These are phyloP conservation scores for Amitus sp. DNA, from an alignment of 2,888 invertebrate genomes.

Conservation along the genomic window DNA sequence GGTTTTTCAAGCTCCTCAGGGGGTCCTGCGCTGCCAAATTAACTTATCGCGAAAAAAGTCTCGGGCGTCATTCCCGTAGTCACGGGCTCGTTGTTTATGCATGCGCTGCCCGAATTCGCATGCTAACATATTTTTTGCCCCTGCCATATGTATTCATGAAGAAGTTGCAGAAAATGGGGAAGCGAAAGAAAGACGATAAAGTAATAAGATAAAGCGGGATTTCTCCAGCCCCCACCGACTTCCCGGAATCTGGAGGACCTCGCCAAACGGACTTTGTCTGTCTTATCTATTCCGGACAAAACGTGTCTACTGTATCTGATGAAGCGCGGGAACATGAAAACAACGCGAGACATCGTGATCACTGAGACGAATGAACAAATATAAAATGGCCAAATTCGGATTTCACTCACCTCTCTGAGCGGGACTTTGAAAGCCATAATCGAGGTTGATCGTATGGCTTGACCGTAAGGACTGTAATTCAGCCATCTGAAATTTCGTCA, in stretches of 20 bases:
- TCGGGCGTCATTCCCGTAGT: neutral
- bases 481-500: slow-evolving; percentile 70
- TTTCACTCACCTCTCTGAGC: slow-evolving; percentile 67
- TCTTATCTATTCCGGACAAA: slow-evolving; percentile 10
- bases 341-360: neutral
- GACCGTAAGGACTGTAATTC: slow-evolving; percentile 72
- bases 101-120: neutral
- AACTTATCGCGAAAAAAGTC: neutral
- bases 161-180: slow-evolving; percentile 46
- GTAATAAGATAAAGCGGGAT: slow-evolving; percentile 53
- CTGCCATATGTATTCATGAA: slow-evolving; percentile 1
- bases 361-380: neutral
- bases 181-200: slow-evolving; percentile 53
- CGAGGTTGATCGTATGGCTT: slow-evolving; percentile 74
- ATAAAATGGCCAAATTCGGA: neutral
- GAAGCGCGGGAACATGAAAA: neutral
- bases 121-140: slow-evolving; percentile 1
- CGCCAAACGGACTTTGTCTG: neutral
- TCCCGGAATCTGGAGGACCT: slow-evolving; percentile 53
- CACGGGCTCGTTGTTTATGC: neutral
- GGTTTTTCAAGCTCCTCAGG: slow-evolving; percentile 50
- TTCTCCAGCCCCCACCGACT: slow-evolving; percentile 48
- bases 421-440: slow-evolving; percentile 84
- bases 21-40: slow-evolving; percentile 29
- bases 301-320: slow-evolving; percentile 11